These are phyloP conservation scores for Falco cherrug DNA, from an alignment of 2,797 vertebrate genomes.

Conservation along the genomic window DNA sequence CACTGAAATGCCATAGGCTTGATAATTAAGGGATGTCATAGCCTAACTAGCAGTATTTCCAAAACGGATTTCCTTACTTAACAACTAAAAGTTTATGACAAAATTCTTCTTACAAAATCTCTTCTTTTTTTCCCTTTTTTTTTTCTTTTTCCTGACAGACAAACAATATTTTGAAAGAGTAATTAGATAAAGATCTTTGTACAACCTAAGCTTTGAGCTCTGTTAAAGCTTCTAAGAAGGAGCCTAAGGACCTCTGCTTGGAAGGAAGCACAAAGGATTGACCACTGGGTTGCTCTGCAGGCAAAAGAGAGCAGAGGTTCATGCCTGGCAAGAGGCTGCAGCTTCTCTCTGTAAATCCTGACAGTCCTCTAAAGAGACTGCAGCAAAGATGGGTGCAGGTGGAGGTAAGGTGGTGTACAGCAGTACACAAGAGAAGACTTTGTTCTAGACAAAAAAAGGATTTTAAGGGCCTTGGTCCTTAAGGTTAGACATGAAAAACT, in stretches of 20 bases:
- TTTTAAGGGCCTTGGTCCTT: not conserved
- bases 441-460: not conserved
- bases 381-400: not conserved
- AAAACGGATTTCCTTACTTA: not conserved
- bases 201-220: not conserved
- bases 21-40: conserved; percentile 10
- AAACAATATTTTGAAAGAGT: not conserved
- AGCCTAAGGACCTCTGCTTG: not conserved
- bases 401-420: not conserved
- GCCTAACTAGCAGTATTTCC: not conserved
- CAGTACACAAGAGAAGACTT: not conserved
- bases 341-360: not conserved
- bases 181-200: not conserved
- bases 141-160: not conserved
- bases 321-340: not conserved
- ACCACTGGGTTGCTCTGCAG: not conserved
- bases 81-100: not conserved
- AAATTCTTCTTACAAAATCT: not conserved
- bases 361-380: not conserved
- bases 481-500: not conserved
- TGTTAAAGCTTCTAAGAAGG: not conserved
- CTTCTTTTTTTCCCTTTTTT: no score
- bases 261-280: not conserved
- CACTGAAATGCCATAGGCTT: conserved; percentile 15
- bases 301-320: not conserved